Evolutionary conservation across 2,888 invertebrate genomes (phyloP), one percentile per base, ranked within the genome.

Genomic region (Mantis religiosa): DNA sequence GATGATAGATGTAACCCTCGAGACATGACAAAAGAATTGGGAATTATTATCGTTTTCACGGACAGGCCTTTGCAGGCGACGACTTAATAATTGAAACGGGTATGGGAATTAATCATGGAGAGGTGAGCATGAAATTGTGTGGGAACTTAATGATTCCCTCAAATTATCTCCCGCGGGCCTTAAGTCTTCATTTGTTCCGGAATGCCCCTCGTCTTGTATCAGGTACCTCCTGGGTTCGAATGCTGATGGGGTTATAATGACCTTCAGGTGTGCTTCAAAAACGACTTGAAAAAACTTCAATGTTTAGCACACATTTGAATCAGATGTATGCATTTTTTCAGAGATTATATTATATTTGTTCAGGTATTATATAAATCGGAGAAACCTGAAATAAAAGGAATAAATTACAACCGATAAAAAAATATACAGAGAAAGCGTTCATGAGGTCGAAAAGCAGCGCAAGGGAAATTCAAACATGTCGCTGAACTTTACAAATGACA

Each of bases 1-100:
- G 54, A 71, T 71, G 54, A 71, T 71, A 71, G 54, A 71, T 71
- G 54, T 25, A 14, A 47, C 47, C 47, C 47, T 47, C 47, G 9
- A 41, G 54, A 86, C 71, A 81, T 47, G 47, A 86, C 86, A 86
- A 86, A 86, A 86, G 86, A 86, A 86, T 86, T 86, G 86, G 81
- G 86, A 71, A 86, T 25, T 86, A 86, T 86, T 86, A 86, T 71
- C 86, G 86, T 81, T 86, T 86, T 86, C 86, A 86, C 86, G 86
- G 71, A 6, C 20, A 71, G 54, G 54, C 25, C 20, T 20, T 20
- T 12, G 71, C 25, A 54, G 27, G 3, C 34, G 34, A 41, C n/a
- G 28, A 85, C 47, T 27, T 86, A 47, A 86, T 86, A 86, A 86
- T 86, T 86, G 86, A 86, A 86, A 86, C 71, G 25, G 86, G 81